Evolutionary conservation across 2,113 vertebrate species (phyloP), one percentile per base, ranked within the genome.

Genomic region (Xiphophorus couchianus): DNA sequence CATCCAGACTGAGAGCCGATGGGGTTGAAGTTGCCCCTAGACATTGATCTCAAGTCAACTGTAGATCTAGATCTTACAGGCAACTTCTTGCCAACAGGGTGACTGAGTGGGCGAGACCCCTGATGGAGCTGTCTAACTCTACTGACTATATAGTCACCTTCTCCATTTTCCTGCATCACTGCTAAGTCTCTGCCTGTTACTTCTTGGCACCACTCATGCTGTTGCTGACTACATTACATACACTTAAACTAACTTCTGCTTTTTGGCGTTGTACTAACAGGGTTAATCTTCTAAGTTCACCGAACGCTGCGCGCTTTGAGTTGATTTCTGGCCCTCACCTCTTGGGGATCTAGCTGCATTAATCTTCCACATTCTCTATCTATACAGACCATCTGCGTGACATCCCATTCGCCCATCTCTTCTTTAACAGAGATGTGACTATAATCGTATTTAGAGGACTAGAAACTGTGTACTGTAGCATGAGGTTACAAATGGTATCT

Each of bases 391-490:
- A 83, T 78, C 69, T 76, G 68, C 63, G 73, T 68, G 30, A 66
- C 82, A 77, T 80, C 77, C 68, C 78, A 11, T 31, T 29, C 77
- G 69, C 61, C 74, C 80, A 74, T 83, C 83, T 84, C 83, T 81
- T 74, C 64, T 84, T 33, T 71, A 74, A 65, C n/a, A 27, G 81
- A 89, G 67, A 83, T 90, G 85, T 90, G 90, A 80, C 89, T 92
- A 89, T 75, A 88, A 73, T 37, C 44, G n/a, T 85, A 89, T 88
- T 82, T 87, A 89, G 76, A 88, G 80, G 76, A 81, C 80, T 85
- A 82, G 77, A 77, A 87, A 81, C 67, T 89, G 79, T 84, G 86
- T 89, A 68, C 78, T 83, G 89, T 93, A 86, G 91, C 89, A 90
- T 91, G 88, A 88, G 86, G 89, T 89, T 76, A 85, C 81, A 67